Evolutionary conservation across 2,888 invertebrate genomes (phyloP), one percentile per base, ranked within the genome.

Genomic region (Pseudococcus jackbeardsleyi): DNA sequence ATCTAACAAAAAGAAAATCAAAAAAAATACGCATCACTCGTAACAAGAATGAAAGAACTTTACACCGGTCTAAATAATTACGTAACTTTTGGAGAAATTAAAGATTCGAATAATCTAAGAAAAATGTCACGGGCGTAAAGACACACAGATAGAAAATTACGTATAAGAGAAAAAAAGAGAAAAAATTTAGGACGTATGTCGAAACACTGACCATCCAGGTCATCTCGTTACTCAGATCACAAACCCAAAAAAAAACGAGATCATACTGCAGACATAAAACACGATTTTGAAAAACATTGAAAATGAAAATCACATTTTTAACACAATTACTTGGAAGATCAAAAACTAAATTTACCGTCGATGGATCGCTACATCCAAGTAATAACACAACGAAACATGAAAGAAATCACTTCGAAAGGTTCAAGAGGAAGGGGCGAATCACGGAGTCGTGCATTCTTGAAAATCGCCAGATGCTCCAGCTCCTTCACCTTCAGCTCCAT

Each of bases 391-490:
- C 22, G 19, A 79, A 79, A 39, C 39, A 48, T 46, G 48, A 48
- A 48, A 59, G 15, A 50, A 42, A 50, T 50, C 50, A 50, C 50
- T 50, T 50, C 50, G 17, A 50, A 1, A 5, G 50, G 50, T 4
- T 33, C 12, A 19, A 19, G n/a, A 64, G 22, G 64, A 22, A 3
- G 19, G 33, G 39, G 4, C 1, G 3, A 6, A 19, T 82, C 39
- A 88, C 7, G 88, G 88, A 88, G 88, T 88, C n/a, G 88, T 82
- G 42, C 88, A 88, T 59, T 88, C 88, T 33, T 82, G 82, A 15
- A 79, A 33, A 39, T 88, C 88, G 19, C 88, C 82, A 15, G 88
- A 88, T 17, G 88, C 50, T 19, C 88, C 88, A 9, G 87, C 77
- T 68, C 77, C 87, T 77, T 85, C 85, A 5, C 77, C 87, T 77